Evolutionary conservation across 1,140 invertebrate species (phyloP).

Genomic region (Gryllus bimaculatus): DNA sequence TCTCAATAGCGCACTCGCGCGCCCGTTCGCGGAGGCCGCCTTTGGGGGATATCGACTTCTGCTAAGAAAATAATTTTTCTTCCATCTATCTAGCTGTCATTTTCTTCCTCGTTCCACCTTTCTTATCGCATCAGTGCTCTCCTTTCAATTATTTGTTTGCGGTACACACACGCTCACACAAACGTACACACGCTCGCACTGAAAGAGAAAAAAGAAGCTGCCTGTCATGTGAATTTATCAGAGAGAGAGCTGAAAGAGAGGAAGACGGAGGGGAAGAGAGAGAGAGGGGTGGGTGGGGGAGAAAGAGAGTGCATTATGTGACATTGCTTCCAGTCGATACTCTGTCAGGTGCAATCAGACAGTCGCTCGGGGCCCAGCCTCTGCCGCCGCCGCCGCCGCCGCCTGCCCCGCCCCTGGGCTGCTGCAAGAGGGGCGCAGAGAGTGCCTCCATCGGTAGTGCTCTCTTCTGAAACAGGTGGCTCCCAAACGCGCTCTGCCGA

Average conservation of each 20-base stretch:
- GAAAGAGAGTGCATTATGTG: not conserved
- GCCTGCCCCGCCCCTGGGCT: too few relatives aligned
- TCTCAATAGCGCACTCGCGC: too few relatives aligned
- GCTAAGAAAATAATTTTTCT: slow-evolving; percentile 2
- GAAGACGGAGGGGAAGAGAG: not conserved
- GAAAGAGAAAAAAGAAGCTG: not conserved
- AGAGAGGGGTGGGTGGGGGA: not conserved
- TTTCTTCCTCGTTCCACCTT: not conserved
- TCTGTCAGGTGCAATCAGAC: not conserved
- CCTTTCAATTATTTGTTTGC: not conserved
- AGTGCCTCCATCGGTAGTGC: too few relatives aligned
- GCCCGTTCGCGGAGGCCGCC: too few relatives aligned
- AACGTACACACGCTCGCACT: too few relatives aligned
- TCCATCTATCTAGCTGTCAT: not conserved
- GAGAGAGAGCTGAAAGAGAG: not conserved
- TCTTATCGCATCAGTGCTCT: not conserved
- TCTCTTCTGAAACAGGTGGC: too few relatives aligned
- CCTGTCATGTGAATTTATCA: not conserved
- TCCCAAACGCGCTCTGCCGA: too few relatives aligned
- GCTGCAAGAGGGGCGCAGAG: not conserved
- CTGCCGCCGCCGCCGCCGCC: too few relatives aligned
- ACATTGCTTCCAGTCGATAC: not conserved
- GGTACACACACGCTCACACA: not conserved
- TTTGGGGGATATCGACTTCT: not conserved
- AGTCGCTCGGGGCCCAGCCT: too few relatives aligned